Evolutionary conservation across 2,113 vertebrate genomes (phyloP).

Genomic region (Saimiri boliviensis): DNA sequence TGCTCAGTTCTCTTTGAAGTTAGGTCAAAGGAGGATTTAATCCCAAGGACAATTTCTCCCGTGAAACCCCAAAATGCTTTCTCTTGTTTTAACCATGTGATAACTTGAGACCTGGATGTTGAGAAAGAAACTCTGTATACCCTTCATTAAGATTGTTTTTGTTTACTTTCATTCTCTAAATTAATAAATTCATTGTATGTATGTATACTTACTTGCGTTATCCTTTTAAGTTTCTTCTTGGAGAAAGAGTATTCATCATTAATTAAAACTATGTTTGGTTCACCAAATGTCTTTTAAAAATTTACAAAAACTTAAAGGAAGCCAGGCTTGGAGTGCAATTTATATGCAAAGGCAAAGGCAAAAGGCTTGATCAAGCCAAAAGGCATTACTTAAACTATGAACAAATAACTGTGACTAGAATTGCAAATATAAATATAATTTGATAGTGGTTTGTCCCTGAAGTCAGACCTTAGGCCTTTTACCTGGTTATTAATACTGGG

Average conservation of each 20-base stretch:
- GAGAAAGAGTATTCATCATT: background rate
- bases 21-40: constrained; percentile 51
- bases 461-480: constrained; percentile 31
- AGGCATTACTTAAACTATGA: constrained; percentile 39
- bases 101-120: background rate
- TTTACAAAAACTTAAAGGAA: constrained; percentile 37
- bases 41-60: background rate
- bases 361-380: constrained; percentile 23
- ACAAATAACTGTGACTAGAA: constrained; percentile 59
- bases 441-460: constrained; percentile 54
- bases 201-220: background rate
- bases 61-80: background rate
- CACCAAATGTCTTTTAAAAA: constrained; percentile 7
- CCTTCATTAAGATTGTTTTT: constrained; percentile 11
- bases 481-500: constrained; percentile 52
- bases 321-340: background rate
- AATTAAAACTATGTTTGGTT: background rate
- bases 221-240: constrained; percentile 37
- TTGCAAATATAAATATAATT: constrained; percentile 62
- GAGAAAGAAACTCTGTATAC: background rate
- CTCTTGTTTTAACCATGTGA: background rate
- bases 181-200: background rate
- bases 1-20: constrained; percentile 55
- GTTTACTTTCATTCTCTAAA: constrained; percentile 42
- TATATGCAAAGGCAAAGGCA: constrained; percentile 27